Evolutionary conservation across 2,888 invertebrate species (phyloP).

Genomic region (Eurois occulta): DNA sequence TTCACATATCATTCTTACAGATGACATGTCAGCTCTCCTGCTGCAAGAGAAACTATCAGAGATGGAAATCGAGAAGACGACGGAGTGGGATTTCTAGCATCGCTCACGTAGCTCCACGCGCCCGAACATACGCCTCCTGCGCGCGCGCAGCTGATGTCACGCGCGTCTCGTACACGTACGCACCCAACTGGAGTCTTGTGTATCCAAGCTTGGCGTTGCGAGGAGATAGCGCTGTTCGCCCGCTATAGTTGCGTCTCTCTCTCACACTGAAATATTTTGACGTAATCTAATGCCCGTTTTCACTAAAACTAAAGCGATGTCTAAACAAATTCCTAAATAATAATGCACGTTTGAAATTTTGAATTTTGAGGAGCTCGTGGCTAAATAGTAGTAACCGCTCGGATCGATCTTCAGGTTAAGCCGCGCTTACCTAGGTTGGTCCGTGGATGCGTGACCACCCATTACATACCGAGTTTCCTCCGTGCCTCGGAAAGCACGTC

Average conservation of each 20-base stretch:
- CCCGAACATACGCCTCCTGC: constrained; percentile 39
- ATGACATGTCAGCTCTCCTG: constrained; percentile 91
- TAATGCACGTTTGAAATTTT: neutral
- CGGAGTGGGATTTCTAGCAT: constrained; percentile 92
- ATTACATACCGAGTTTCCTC: too few relatives aligned
- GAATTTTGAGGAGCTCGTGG: too few relatives aligned
- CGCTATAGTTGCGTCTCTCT: neutral
- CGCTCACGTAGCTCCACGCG: neutral
- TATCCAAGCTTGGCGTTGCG: neutral
- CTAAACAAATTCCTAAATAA: neutral
- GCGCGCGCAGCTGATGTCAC: constrained; percentile 12
- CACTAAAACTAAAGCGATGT: neutral
- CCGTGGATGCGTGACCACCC: too few relatives aligned
- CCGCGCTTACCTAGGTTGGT: too few relatives aligned
- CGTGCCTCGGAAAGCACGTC: too few relatives aligned
- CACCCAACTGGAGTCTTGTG: neutral
- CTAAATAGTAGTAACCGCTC: too few relatives aligned
- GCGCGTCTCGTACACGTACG: neutral
- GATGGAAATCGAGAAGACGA: constrained; percentile 91
- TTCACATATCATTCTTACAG: constrained; percentile 75
- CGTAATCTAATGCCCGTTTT: neutral
- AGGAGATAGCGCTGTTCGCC: neutral
- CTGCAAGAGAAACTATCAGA: constrained; percentile 91
- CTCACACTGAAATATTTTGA: neutral
- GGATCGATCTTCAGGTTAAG: too few relatives aligned